Evolutionary conservation across 2,113 vertebrate species (phyloP).

Genomic region (Laticauda colubrina): DNA sequence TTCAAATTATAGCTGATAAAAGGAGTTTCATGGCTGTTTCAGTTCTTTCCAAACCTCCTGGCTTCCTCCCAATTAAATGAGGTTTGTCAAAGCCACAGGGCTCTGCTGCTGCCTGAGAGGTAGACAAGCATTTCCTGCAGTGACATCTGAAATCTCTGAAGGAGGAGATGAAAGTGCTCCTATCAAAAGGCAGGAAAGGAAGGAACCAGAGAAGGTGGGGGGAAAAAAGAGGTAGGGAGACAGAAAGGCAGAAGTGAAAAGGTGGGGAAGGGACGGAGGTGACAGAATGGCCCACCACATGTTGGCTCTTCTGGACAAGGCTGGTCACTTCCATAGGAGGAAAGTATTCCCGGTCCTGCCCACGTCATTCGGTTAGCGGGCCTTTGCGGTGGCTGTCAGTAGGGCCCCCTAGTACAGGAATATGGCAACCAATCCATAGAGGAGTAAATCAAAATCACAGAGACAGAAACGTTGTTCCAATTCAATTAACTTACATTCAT

Average conservation of each 20-base stretch:
- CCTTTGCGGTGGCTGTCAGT: conserved; percentile 1
- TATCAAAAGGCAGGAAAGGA: conserved; percentile 65
- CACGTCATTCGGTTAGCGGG: conserved; percentile 20
- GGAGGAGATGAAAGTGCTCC: conserved; percentile 81
- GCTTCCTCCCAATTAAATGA: conserved; percentile 88
- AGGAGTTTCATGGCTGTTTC: conserved; percentile 83
- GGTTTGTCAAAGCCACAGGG: conserved; percentile 88
- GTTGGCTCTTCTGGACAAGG: conserved; percentile 15
- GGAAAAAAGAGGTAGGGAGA: conserved; percentile 66
- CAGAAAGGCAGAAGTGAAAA: conserved; percentile 47
- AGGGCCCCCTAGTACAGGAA: conserved; percentile 37
- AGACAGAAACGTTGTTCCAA: conserved; percentile 28
- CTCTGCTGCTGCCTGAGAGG: conserved; percentile 79
- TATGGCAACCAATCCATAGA: conserved; percentile 44
- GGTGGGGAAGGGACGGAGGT: conserved; percentile 39
- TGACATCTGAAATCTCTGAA: conserved; percentile 80
- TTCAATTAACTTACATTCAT: conserved; percentile 39
- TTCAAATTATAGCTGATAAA: conserved; percentile 89
- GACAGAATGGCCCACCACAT: conserved; percentile 38
- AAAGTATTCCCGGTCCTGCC: conserved; percentile 22
- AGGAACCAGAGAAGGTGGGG: conserved; percentile 41
- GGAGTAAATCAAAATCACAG: conserved; percentile 42
- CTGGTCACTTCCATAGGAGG: conserved; percentile 22
- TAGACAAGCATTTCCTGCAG: conserved; percentile 83
- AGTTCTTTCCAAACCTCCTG: conserved; percentile 86